Evolutionary conservation across 2,797 vertebrate species (phyloP), one percentile per base, ranked within the genome.

Genomic region (Mormyrus hasselquistii): DNA sequence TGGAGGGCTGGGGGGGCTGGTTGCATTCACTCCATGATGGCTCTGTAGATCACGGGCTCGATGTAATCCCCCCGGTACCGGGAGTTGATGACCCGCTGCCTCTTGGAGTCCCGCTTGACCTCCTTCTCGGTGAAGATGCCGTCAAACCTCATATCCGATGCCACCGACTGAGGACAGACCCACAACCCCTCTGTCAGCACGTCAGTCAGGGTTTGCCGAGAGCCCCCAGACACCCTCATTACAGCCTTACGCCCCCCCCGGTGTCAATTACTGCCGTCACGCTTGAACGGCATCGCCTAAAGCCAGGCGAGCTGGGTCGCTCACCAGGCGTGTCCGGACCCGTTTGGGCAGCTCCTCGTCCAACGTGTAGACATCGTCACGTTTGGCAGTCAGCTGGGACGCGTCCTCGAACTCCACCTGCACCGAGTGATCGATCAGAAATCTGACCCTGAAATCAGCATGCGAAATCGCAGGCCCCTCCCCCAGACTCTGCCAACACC

Each of bases 331-430:
- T 89, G 98, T 97, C 90, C 98, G 99, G 93, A 99, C 98, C 94
- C 97, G 97, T 92, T 99, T 99, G 65, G 98, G 98, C 90, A 99
- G 97, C 92, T 99, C 98, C 92, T 99, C 98, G 10, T 99, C 97
- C 91, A 99, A 94, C 22, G 97, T 96, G 93, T 99, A 99, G n/a
- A 99, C 97, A 0, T 99, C 98, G 29, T 99, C 98, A 94, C 98
- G 96, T 93, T 99, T 99, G 91, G 98, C 96, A 86, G 98, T 97
- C 87, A 99, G 95, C 92, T 99, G 98, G 0, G 98, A 99, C 22
- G 97, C 97, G 82, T 99, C 98, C 94, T 99, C 98, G 93, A 99
- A 99, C 91, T 99, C 98, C 94, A 99, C 98, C 98, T 99, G 91
- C 6, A 47, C 7, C 29, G 55, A 19, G 10, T 3, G 2, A 7